A percentile compares a stretch with the other conserved stretches of the same genome.
phyloP scores from a whole-genome alignment of 1,140 invertebrate genomes.

The Dreissena polymorpha region DNA sequence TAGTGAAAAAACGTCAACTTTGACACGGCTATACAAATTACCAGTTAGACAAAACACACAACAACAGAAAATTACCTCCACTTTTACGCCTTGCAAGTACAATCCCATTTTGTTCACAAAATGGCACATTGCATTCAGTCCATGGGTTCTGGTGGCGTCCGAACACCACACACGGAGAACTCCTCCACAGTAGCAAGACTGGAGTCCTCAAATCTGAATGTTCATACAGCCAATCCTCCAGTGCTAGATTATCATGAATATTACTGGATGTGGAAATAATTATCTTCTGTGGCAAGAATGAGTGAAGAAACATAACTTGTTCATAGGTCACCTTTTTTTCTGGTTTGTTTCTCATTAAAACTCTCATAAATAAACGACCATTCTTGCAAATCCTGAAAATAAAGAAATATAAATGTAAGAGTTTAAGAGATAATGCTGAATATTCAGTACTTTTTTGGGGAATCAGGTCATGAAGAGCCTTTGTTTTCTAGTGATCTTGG shows the following conservation, averaged over 20 bases:
- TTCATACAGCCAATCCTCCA: slow-evolving; percentile 96
- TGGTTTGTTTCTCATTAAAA: too few species aligned
- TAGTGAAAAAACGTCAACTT: not conserved
- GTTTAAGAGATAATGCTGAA: too few species aligned
- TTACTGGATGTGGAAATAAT: slow-evolving; percentile 91
- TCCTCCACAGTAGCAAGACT: slow-evolving; percentile 93
- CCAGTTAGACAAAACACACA: not conserved
- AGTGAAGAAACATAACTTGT: too few species aligned
- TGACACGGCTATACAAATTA: not conserved
- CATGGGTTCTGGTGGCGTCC: slow-evolving; percentile 98
- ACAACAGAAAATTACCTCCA: slow-evolving; percentile 34
- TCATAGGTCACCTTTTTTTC: too few species aligned
- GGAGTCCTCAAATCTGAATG: slow-evolving; percentile 90
- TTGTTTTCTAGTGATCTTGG: too few species aligned
- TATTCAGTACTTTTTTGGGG: too few species aligned
- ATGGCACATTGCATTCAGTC: slow-evolving; percentile 90
- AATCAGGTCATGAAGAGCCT: too few species aligned
- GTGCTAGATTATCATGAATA: slow-evolving; percentile 93
- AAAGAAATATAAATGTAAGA: too few species aligned
- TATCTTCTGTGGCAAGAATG: slow-evolving; percentile 46
- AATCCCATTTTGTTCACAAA: slow-evolving; percentile 82
- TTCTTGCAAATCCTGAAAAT: too few species aligned
- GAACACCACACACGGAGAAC: slow-evolving; percentile 95
- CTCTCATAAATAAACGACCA: too few species aligned
- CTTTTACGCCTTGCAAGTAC: slow-evolving; percentile 89